Evolutionary conservation across 1,140 invertebrate genomes (phyloP).

Genomic region (Stenopsyche tienmushanensis): DNA sequence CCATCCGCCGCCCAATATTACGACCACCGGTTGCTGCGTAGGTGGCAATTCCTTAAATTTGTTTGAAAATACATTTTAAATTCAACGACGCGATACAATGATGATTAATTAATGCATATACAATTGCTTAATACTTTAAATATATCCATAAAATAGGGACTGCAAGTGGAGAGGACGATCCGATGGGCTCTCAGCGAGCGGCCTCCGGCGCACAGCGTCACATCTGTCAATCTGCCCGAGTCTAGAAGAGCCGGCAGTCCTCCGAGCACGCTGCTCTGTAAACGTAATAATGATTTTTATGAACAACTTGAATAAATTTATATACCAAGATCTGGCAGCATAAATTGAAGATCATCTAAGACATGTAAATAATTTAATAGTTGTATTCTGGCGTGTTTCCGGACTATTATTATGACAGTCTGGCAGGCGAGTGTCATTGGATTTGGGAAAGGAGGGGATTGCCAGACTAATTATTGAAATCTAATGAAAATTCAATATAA

Average conservation of each 20-base stretch:
- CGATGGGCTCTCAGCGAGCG: constrained; percentile 79
- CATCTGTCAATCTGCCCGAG: constrained; percentile 84
- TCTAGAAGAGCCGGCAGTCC: constrained; percentile 80
- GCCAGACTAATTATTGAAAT: too few relatives aligned
- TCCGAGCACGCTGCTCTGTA: constrained; percentile 73
- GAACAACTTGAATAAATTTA: too few relatives aligned
- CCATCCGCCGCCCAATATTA: constrained; percentile 78
- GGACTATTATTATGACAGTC: too few relatives aligned
- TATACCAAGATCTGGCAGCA: too few relatives aligned
- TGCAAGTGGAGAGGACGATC: constrained; percentile 87
- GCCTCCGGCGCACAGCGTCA: constrained; percentile 83
- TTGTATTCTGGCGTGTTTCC: too few relatives aligned
- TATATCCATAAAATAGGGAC: constrained; percentile 87
- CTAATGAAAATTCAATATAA: too few relatives aligned
- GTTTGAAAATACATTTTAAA: background rate
- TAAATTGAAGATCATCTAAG: too few relatives aligned
- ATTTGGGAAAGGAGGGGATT: too few relatives aligned
- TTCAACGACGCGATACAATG: background rate
- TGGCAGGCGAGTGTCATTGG: too few relatives aligned
- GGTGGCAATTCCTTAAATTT: constrained; percentile 64
- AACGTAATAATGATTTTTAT: constrained; percentile 16
- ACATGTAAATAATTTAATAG: too few relatives aligned
- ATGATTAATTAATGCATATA: background rate
- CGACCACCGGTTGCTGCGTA: constrained; percentile 78
- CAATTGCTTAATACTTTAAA: constrained; percentile 64